These are phyloP conservation scores for Nebria ingens DNA, from an alignment of 1,140 invertebrate genomes.

Conservation along the genomic window DNA sequence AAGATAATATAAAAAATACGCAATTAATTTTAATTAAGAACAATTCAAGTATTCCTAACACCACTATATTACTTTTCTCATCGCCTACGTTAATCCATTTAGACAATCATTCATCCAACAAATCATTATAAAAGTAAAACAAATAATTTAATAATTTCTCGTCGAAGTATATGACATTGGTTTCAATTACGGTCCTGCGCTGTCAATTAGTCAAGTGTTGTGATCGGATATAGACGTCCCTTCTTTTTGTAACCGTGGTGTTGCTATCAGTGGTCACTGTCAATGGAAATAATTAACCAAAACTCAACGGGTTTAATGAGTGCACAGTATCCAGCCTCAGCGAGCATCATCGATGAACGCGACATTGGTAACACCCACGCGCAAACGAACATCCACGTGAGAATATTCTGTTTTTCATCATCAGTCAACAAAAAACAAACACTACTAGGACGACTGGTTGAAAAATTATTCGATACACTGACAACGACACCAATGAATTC, in stretches of 20 bases:
- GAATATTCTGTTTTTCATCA: too few relatives aligned
- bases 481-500: too few relatives aligned
- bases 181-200: constrained; percentile 1
- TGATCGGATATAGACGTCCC: constrained; percentile 6
- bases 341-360: background rate
- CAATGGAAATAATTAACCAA: constrained; percentile 9
- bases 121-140: too few relatives aligned
- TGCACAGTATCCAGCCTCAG: background rate
- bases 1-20: too few relatives aligned
- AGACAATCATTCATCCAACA: too few relatives aligned
- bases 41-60: too few relatives aligned
- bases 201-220: constrained; percentile 6
- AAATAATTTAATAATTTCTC: constrained; percentile 1
- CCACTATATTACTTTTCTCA: too few relatives aligned
- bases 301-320: background rate
- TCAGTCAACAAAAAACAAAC: too few relatives aligned
- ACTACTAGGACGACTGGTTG: too few relatives aligned
- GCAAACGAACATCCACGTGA: background rate
- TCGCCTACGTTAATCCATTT: too few relatives aligned
- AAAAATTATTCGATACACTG: too few relatives aligned
- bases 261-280: constrained; percentile 4
- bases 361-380: background rate
- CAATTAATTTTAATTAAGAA: too few relatives aligned
- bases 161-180: background rate
- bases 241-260: constrained; percentile 2